Percentiles rank a stretch among this genome's conserved stretches.
Conservation (phyloP, 2,888 invertebrate species). For the Priocnemis perturbator region DNA sequence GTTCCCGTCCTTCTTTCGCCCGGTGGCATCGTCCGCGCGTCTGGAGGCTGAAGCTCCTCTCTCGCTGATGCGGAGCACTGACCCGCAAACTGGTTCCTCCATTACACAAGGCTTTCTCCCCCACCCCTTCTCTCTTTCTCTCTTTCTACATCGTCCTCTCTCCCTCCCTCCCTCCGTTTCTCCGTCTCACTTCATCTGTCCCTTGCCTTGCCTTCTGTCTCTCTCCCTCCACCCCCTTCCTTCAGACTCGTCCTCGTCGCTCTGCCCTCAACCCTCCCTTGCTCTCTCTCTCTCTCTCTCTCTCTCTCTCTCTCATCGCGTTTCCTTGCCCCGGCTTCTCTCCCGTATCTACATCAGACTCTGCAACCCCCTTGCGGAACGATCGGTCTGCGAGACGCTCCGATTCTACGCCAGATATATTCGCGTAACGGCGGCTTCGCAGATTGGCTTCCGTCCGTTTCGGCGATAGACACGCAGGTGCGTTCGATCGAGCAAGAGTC, state of each 20-base stretch:
- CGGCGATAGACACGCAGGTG: constrained; percentile 12
- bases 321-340: constrained; percentile 49
- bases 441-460: not conserved
- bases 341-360: constrained; percentile 44
- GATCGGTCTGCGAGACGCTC: constrained; percentile 15
- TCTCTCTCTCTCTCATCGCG: constrained; percentile 19
- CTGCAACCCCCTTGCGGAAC: constrained; percentile 44
- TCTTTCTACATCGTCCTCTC: constrained; percentile 18
- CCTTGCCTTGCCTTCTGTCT: not conserved
- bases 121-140: constrained; percentile 39
- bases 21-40: constrained; percentile 55
- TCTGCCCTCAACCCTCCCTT: not conserved
- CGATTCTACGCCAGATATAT: not conserved
- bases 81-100: constrained; percentile 72
- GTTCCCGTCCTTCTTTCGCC: constrained; percentile 54
- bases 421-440: constrained; percentile 15
- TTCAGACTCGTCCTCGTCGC: constrained; percentile 1
- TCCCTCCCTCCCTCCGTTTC: constrained; percentile 21
- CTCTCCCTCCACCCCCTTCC: constrained; percentile 15
- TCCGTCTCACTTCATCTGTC: constrained; percentile 11
- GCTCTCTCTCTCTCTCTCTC: constrained; percentile 18
- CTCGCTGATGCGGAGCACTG: constrained; percentile 68
- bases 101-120: constrained; percentile 61
- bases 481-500: not conserved
- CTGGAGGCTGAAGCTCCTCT: constrained; percentile 59